Evolutionary conservation across 2,113 vertebrate genomes (phyloP).

Genomic region (Neopipo cinnamomea): DNA sequence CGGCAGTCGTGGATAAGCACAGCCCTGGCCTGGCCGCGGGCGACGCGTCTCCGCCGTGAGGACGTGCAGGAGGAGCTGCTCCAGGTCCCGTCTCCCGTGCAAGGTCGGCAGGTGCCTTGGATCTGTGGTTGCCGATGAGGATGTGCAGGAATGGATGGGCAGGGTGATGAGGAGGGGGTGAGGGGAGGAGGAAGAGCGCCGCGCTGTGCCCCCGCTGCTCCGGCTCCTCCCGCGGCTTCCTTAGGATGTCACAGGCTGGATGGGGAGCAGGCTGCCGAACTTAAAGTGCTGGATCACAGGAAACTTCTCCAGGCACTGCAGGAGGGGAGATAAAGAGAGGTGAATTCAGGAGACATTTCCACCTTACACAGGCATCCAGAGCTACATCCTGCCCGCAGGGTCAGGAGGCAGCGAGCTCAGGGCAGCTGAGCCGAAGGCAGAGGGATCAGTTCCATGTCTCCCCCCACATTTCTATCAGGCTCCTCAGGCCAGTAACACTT

Average conservation of each 20-base stretch:
- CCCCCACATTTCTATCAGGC: not conserved
- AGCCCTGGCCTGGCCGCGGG: not conserved
- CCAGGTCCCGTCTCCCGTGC: slow-evolving; percentile 12
- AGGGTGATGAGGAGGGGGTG: slow-evolving; percentile 38
- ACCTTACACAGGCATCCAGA: not conserved
- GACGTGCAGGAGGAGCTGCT: not conserved
- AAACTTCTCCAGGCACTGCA: slow-evolving; percentile 98
- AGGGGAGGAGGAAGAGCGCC: slow-evolving; percentile 13
- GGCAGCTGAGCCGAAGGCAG: not conserved
- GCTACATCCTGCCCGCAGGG: not conserved
- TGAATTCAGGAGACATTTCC: slow-evolving; percentile 7
- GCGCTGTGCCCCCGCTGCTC: not conserved
- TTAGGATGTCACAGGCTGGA: slow-evolving; percentile 88
- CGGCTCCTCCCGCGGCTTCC: not conserved
- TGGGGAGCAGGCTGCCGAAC: slow-evolving; percentile 95
- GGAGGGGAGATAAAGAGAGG: slow-evolving; percentile 9
- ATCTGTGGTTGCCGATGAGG: slow-evolving; percentile 2
- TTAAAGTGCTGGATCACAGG: slow-evolving; percentile 99
- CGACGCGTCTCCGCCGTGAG: not conserved
- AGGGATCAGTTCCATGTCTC: not conserved
- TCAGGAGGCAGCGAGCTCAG: not conserved
- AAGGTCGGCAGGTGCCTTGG: not conserved
- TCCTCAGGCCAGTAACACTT: not conserved
- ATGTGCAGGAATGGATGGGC: slow-evolving; percentile 24
- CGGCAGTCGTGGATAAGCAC: not conserved